Evolutionary conservation across 2,797 vertebrate species (phyloP), one percentile per base, ranked within the genome.

Genomic region (Darevskia mixta): DNA sequence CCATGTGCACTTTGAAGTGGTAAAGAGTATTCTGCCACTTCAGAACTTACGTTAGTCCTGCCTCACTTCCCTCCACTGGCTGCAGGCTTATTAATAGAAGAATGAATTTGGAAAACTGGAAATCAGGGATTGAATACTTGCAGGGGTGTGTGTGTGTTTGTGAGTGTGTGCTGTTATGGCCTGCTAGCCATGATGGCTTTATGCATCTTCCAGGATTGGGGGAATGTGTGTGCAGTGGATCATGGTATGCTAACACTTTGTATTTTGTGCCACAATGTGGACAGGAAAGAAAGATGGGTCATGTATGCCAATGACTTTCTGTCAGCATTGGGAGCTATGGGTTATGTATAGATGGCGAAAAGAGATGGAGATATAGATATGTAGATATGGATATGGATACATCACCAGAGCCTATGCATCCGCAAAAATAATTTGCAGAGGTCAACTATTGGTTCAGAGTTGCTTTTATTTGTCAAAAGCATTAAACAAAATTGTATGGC

Each of bases 401-500:
- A 86, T 32, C n/a, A 58, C 10, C 3, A 83, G 61, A 79, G 11
- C 18, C 76, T 64, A 0, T 55, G 2, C 66, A 15, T 55, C 29
- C 66, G 27, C 4, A 73, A 69, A 20, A 35, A 1, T 3, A 83
- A 35, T 87, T 58, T 87, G 67, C 1, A 76, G 55, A 72, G 2
- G 41, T 11, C 29, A 79, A 79, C 64, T 79, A 0, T 76, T 25
- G 32, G 41, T 64, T 49, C 49, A 27, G 15, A 73, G 15, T 9
- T 79, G 55, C 66, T 73, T 9, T 82, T 73, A 43, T 38, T 71
- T 8, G 32, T 25, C 45, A 80, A 79, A 78, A 89, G 3, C 84
- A 90, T 7, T 49, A 35, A 41, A 87, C 72, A 49, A 91, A 76
- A 29, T 49, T 72, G 86, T 38, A 85, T 0, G 55, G 29, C 75